A percentile compares a stretch with the other conserved stretches of the same genome.
Conservation (phyloP, 1,140 invertebrate species). For the Drosophila obscura region DNA sequence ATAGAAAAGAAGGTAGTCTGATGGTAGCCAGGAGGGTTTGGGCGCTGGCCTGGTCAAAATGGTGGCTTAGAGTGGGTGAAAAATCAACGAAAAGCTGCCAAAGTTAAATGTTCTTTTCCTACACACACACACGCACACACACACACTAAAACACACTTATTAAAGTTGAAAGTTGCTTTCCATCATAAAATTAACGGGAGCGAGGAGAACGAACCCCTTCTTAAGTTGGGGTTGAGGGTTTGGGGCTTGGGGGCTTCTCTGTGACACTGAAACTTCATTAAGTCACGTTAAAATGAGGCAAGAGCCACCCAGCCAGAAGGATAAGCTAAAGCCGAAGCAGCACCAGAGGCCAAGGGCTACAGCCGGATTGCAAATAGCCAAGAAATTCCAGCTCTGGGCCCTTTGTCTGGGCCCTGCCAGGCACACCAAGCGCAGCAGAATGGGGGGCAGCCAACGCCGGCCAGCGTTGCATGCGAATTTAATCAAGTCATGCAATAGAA, state of each 20-base stretch:
- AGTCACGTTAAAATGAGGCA: conserved; percentile 69
- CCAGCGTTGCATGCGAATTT: conserved; percentile 78
- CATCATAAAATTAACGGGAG: conserved; percentile 74
- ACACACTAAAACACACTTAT: conserved; percentile 54
- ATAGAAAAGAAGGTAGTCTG: conserved; percentile 58
- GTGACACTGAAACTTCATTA: conserved; percentile 81
- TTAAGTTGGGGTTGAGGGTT: too few relatives aligned
- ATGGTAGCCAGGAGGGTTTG: conserved; percentile 1
- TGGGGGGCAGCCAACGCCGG: background rate
- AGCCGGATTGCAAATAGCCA: conserved; percentile 39
- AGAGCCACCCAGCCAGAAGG: conserved; percentile 15
- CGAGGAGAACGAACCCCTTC: background rate
- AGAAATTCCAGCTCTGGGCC: conserved; percentile 47
- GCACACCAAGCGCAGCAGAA: background rate
- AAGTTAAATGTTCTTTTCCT: conserved; percentile 58
- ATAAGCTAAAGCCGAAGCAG: background rate
- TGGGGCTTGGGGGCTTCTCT: conserved; percentile 19
- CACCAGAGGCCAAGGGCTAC: conserved; percentile 1
- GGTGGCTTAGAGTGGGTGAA: background rate
- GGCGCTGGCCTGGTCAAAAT: conserved; percentile 17
- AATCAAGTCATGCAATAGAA: conserved; percentile 83
- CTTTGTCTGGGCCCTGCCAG: conserved; percentile 49
- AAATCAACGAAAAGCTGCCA: conserved; percentile 59
- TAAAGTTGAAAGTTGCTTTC: conserved; percentile 68
- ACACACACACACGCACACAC: conserved; percentile 33